These are phyloP conservation scores for Drosophila longiperda DNA, from an alignment of 2,888 invertebrate genomes.

Conservation along the genomic window DNA sequence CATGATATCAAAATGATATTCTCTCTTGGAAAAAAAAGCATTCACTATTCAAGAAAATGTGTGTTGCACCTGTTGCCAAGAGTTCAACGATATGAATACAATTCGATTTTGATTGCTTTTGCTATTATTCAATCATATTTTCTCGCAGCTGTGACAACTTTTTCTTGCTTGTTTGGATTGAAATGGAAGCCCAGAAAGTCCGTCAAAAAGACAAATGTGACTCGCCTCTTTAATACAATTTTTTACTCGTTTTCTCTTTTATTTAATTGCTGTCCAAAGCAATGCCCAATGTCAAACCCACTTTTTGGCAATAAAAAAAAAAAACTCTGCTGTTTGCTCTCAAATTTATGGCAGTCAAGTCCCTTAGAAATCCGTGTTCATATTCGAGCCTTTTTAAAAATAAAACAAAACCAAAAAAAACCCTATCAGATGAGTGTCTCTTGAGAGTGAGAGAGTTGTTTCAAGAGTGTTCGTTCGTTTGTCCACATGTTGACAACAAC, in stretches of 20 bases:
- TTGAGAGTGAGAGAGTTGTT: slow-evolving; percentile 13
- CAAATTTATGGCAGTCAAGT: slow-evolving; percentile 59
- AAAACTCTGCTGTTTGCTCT: slow-evolving; percentile 47
- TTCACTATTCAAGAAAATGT: slow-evolving; percentile 6
- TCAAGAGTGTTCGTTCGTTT: slow-evolving; percentile 45
- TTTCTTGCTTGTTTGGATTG: slow-evolving; percentile 20
- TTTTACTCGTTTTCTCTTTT: slow-evolving; percentile 6
- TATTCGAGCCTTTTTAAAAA: not conserved
- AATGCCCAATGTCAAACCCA: slow-evolving; percentile 33
- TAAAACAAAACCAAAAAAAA: slow-evolving; percentile 10
- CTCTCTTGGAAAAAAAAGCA: not conserved
- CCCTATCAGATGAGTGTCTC: slow-evolving; percentile 32
- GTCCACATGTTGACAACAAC: slow-evolving; percentile 32
- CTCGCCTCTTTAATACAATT: slow-evolving; percentile 23
- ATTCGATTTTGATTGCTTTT: slow-evolving; percentile 23
- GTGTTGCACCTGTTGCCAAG: slow-evolving; percentile 47
- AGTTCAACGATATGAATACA: slow-evolving; percentile 46
- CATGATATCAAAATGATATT: not conserved
- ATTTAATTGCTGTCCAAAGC: slow-evolving; percentile 63
- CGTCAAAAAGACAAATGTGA: slow-evolving; percentile 55
- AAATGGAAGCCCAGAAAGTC: slow-evolving; percentile 19
- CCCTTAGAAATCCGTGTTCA: slow-evolving; percentile 38
- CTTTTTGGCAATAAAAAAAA: slow-evolving; percentile 12
- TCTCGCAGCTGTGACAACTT: slow-evolving; percentile 60
- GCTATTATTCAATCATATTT: slow-evolving; percentile 65